Evolutionary conservation across 2,888 invertebrate species (phyloP), one percentile per base, ranked within the genome.

Genomic region (Harmothoe impar): DNA sequence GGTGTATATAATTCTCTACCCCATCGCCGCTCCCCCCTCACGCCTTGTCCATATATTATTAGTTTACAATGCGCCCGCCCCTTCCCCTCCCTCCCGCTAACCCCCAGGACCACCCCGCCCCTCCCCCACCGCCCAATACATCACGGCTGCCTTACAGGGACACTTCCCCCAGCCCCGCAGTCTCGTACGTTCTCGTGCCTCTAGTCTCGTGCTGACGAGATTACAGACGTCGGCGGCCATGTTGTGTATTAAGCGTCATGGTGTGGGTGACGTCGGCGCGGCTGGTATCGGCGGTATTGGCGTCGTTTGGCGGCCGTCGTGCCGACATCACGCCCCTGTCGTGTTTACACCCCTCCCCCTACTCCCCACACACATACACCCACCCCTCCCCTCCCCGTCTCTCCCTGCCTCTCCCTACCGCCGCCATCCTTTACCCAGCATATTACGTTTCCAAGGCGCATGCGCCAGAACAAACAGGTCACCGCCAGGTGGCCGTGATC

Each of bases 11-110:
- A 77, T 77, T 77, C n/a, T 77, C 77, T 77, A 77, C 77, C 77
- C 77, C 77, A 29, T 3, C n/a, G 31, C 29, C 77, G 31, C 29
- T 29, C 29, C 29, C 77, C 31, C 1, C 77, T 77, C 77, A 77
- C 77, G 31, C 77, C 77, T 31, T 77, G 77, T 77, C 77, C 77
- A 77, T 77, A 77, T 77, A 77, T 77, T 77, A 77, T 77, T 77
- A 77, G 77, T 77, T 77, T 77, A 77, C 77, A 77, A 77, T 77
- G 77, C 77, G 77, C 12, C 77, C 77, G 12, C 12, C n/a, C 77
- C 77, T 77, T 31, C 29, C 77, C 31, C 77, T 25, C 77, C 77
- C 15, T 31, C 77, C 77, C 25, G 25, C 31, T 29, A 23, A 77
- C 77, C 17, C 29, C 77, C 77, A 23, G 31, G n/a, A 23, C 29